Base-by-base conservation (phyloP, 53 echinoderm and acorn worm genomes). In the Echinometra lucunter region DNA sequence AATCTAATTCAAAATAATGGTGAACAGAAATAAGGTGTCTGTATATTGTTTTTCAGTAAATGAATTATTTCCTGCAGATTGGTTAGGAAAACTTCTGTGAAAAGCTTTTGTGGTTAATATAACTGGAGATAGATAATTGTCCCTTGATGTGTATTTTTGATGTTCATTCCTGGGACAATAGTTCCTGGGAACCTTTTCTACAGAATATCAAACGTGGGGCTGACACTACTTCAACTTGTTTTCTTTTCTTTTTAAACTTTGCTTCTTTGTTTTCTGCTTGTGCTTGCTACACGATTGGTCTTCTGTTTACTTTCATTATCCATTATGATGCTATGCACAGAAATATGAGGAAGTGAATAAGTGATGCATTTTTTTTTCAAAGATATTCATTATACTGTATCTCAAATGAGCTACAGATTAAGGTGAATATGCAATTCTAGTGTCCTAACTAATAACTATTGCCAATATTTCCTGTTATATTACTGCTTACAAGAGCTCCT, bases 151-250 rank as follows among this genome's bases (percentile, higher is more conserved):
- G 13, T 63, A 49, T 89, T 40, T 89, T 89, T 89, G 60, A 37
- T 60, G 60, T 89, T 58, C 40, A 58, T 18, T 58, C 60, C 21
- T 1, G 18, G 60, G 12, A 89, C 60, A 89, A 38, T 89, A 60
- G 63, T 58, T 89, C 25, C 28, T 49, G 49, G n/a, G n/a, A 30
- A 60, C 37, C 37, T 89, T 37, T 57, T 37, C 6, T 37, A 12
- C 21, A 1, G 60, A 89, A 57, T 28, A 89, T 89, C 58, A 89
- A 89, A 89, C 89, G 89, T 89, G 89, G 37, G 58, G 28, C 35
- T 47, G 44, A 21, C 85, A 37, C 85, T 49, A 28, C 49, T 85
- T 85, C 47, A 28, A 49, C 10, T 49, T 45, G 12, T 85, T 85
- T 16, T 49, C 27, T 30, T 47, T 49, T 85, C 45, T 85, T 13